Conservation (phyloP, 2,113 vertebrate species). For the Zootoca vivipara region DNA sequence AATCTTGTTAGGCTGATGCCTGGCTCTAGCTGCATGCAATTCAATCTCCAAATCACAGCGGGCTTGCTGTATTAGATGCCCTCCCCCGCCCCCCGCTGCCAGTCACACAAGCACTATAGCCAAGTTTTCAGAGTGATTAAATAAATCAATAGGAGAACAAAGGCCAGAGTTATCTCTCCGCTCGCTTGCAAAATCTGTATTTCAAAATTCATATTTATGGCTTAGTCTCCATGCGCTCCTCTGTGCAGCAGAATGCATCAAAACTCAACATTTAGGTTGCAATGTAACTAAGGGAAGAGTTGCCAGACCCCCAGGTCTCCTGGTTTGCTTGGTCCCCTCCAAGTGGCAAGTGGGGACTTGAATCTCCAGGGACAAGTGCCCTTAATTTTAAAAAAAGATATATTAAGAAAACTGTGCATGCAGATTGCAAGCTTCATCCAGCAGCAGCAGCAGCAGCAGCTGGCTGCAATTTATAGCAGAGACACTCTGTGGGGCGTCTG, state of each 20-base stretch:
- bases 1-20: constrained; percentile 64
- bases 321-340: no score
- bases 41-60: constrained; percentile 59
- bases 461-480: no score
- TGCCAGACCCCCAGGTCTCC: no score
- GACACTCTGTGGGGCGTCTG: no score
- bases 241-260: neutral
- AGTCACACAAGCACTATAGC: neutral
- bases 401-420: no score
- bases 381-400: no score
- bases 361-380: no score
- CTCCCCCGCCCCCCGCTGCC: constrained; percentile 30
- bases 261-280: neutral
- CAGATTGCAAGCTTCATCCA: no score
- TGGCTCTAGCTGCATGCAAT: constrained; percentile 46
- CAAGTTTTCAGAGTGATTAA: constrained; percentile 34
- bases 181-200: constrained; percentile 18
- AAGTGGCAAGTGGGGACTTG: no score
- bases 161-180: constrained; percentile 20
- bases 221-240: neutral
- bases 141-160: constrained; percentile 52
- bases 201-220: neutral
- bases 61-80: constrained; percentile 54
- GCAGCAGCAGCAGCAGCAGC: no score
- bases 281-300: no score